phyloP scores from a whole-genome alignment of 2,888 invertebrate genomes.

The Melinaea marsaeus region DNA sequence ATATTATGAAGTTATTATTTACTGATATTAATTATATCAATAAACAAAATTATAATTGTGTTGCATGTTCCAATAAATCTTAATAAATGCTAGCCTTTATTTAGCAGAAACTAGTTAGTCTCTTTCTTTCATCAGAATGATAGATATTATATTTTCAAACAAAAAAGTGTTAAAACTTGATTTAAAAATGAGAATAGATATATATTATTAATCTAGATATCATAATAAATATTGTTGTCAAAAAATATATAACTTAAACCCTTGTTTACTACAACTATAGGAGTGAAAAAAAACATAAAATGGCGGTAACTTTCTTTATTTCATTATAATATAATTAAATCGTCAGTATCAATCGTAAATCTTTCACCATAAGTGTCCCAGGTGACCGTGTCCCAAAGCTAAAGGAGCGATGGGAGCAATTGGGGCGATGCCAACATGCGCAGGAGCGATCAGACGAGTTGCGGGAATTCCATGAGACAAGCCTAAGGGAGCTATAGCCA shows the following conservation, averaged over 20 bases:
- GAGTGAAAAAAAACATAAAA: constrained; percentile 12
- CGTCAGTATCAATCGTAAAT: constrained; percentile 28
- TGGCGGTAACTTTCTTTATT: constrained; percentile 70
- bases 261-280: constrained; percentile 11
- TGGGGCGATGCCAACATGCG: constrained; percentile 1
- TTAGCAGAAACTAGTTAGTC: too few species aligned
- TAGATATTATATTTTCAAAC: too few species aligned
- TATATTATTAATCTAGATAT: too few species aligned
- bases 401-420: neutral
- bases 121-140: too few species aligned
- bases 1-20: too few species aligned
- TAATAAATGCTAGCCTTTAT: too few species aligned
- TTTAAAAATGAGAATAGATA: too few species aligned
- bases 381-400: constrained; percentile 33
- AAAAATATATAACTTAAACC: constrained; percentile 13
- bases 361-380: constrained; percentile 50
- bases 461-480: constrained; percentile 1
- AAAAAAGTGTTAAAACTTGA: too few species aligned
- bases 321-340: constrained; percentile 29
- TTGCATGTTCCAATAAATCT: too few species aligned
- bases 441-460: neutral
- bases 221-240: too few species aligned
- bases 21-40: too few species aligned
- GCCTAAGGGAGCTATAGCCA: constrained; percentile 9
- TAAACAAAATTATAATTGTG: too few species aligned